Conservation (phyloP, 2,888 invertebrate genomes). For the Coremacera marginata region DNA sequence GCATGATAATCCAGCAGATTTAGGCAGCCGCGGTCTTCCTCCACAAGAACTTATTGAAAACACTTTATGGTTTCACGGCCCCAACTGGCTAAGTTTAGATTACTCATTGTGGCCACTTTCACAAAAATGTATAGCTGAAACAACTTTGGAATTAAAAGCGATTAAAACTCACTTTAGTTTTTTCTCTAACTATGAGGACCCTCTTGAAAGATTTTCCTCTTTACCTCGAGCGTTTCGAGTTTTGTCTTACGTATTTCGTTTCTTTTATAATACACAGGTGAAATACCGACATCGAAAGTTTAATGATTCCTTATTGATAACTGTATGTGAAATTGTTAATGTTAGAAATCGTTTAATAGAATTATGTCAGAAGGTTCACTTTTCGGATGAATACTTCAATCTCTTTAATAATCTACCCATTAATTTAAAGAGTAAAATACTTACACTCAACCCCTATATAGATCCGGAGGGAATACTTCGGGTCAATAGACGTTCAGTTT, state of each 20-base stretch:
- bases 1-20: slow-evolving; percentile 27
- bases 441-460: slow-evolving; percentile 36
- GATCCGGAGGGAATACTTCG: slow-evolving; percentile 21
- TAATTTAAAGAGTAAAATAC: slow-evolving; percentile 5
- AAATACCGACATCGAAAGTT: no score
- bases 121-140: not conserved
- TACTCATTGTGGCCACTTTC: not conserved
- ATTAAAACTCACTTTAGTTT: not conserved
- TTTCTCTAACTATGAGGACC: not conserved
- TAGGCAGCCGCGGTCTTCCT: slow-evolving; percentile 6
- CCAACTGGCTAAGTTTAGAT: not conserved
- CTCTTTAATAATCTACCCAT: not conserved
- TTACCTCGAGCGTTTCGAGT: not conserved
- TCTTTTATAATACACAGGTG: not conserved
- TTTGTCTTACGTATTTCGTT: not conserved
- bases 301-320: no score
- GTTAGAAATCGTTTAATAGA: not conserved
- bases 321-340: not conserved
- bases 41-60: not conserved
- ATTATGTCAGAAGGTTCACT: not conserved
- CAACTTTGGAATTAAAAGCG: not conserved
- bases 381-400: not conserved
- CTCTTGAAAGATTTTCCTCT: not conserved
- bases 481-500: slow-evolving; percentile 24
- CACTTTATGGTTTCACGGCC: slow-evolving; percentile 36